phyloP scores from a whole-genome alignment of 2,797 vertebrate species.

The Anas capensis region DNA sequence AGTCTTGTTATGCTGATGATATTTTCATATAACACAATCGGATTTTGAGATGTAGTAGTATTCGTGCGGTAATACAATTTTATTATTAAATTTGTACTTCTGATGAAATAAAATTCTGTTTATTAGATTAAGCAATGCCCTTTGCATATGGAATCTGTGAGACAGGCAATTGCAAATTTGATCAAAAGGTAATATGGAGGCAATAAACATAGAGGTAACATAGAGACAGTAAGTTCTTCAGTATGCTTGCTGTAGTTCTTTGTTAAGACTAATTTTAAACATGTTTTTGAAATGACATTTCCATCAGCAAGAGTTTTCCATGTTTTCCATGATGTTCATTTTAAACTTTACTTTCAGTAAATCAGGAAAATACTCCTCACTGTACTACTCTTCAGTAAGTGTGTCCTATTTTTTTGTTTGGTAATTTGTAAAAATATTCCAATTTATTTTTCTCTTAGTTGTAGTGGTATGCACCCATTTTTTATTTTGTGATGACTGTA shows the following conservation, averaged over 20 bases:
- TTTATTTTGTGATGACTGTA: neutral
- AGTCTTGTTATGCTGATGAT: slow-evolving; percentile 18
- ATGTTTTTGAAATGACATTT: neutral
- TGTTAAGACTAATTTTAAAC: neutral
- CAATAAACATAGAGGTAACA: neutral
- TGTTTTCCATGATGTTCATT: neutral
- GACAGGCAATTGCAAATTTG: neutral
- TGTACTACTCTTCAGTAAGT: neutral
- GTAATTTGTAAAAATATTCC: neutral
- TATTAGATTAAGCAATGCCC: neutral
- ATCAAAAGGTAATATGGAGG: neutral
- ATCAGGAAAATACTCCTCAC: neutral
- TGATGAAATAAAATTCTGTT: neutral
- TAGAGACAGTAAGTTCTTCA: neutral
- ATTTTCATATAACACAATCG: neutral
- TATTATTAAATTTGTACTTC: neutral
- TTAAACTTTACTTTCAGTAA: neutral
- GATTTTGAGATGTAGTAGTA: slow-evolving; percentile 5
- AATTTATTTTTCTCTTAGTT: neutral
- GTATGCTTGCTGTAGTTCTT: neutral
- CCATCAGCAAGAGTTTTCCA: neutral
- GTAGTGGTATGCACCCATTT: neutral
- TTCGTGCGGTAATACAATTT: neutral
- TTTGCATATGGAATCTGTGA: neutral
- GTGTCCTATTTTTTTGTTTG: neutral